Evolutionary conservation across 2,113 vertebrate genomes (phyloP).

Genomic region (Chlorodrepanis virens): DNA sequence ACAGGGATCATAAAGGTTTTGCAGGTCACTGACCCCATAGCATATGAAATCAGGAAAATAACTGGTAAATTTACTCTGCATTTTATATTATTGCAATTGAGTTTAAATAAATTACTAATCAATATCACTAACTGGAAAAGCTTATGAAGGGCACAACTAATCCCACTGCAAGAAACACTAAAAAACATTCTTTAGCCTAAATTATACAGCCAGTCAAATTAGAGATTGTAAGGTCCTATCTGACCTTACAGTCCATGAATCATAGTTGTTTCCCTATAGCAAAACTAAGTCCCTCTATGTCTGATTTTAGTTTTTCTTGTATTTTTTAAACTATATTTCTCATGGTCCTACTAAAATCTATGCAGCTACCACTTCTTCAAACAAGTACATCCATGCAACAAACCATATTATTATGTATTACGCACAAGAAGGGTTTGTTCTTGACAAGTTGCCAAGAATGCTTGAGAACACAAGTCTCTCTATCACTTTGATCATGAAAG

Average conservation of each 20-base stretch:
- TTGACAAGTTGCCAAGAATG: conserved; percentile 44
- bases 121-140: background rate
- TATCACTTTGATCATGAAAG: conserved; percentile 67
- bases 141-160: background rate
- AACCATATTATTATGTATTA: background rate
- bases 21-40: conserved; percentile 57
- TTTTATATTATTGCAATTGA: conserved; percentile 34
- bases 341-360: background rate
- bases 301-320: background rate
- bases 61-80: conserved; percentile 10
- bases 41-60: conserved; percentile 45
- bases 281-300: background rate
- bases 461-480: conserved; percentile 42
- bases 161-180: background rate
- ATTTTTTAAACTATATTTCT: background rate
- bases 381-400: background rate
- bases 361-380: background rate
- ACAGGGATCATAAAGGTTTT: conserved; percentile 55
- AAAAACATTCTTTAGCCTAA: background rate
- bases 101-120: conserved; percentile 22
- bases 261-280: background rate
- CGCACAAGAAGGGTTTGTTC: background rate
- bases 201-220: background rate
- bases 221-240: background rate
- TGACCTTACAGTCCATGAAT: background rate